phyloP scores from a whole-genome alignment of 1,140 invertebrate species.

The Myzus persicae region DNA sequence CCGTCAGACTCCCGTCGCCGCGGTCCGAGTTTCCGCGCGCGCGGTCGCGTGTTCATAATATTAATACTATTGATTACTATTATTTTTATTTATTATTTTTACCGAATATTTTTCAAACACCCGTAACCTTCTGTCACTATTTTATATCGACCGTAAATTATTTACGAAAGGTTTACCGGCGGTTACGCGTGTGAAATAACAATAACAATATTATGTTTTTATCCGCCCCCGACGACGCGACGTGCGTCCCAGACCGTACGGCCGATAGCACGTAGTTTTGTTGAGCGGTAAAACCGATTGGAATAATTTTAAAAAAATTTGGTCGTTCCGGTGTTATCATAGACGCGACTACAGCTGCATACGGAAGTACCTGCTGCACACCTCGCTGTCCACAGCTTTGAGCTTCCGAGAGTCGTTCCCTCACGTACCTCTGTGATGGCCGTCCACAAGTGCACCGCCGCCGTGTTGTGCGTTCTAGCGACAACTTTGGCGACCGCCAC shows the following conservation, averaged over 20 bases:
- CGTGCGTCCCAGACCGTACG: background rate
- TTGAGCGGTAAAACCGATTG: background rate
- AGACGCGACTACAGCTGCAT: no score
- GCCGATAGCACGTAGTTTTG: background rate
- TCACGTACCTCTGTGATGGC: background rate
- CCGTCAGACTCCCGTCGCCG: background rate
- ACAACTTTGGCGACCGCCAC: background rate
- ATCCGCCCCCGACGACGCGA: background rate
- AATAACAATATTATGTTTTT: background rate
- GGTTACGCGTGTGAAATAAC: background rate
- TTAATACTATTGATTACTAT: no score
- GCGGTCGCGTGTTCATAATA: background rate
- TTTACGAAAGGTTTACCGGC: background rate
- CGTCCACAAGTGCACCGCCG: background rate
- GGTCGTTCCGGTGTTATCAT: no score
- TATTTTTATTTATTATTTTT: no score
- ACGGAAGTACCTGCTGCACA: no score
- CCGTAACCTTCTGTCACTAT: no score
- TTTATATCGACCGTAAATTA: background rate
- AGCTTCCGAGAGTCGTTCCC: background rate
- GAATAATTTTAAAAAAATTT: background rate
- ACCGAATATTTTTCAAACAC: no score
- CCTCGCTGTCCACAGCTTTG: background rate
- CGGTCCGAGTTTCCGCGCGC: no score
- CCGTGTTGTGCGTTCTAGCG: background rate